Evolutionary conservation across 2,888 invertebrate genomes (phyloP).

Genomic region (Acanthococcus lagerstroemiae): DNA sequence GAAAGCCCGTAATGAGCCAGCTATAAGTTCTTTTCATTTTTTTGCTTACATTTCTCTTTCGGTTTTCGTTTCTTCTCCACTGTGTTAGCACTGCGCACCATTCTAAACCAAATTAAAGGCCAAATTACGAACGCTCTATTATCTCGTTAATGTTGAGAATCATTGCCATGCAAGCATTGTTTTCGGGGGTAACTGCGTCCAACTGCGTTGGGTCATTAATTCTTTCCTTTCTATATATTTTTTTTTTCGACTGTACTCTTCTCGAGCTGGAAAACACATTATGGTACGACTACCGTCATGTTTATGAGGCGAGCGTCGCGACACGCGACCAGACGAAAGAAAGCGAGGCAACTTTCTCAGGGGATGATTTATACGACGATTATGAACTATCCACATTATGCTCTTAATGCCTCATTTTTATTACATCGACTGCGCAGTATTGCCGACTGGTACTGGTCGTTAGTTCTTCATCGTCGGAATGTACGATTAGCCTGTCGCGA

Average conservation of each 20-base stretch:
- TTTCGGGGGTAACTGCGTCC: slow-evolving; percentile 17
- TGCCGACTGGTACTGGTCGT: neutral
- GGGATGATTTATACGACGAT: slow-evolving; percentile 22
- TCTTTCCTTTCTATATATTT: slow-evolving; percentile 13
- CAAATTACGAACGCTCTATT: neutral
- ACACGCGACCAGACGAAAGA: slow-evolving; percentile 27
- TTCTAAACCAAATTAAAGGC: neutral
- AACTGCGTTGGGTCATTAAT: slow-evolving; percentile 23
- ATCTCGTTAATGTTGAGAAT: slow-evolving; percentile 21
- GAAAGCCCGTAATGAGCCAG: no score
- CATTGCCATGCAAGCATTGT: slow-evolving; percentile 24
- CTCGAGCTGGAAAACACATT: slow-evolving; percentile 9
- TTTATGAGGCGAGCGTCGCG: slow-evolving; percentile 29
- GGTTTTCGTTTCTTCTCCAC: neutral
- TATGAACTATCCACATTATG: slow-evolving; percentile 22
- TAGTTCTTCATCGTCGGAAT: neutral
- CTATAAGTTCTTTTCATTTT: neutral
- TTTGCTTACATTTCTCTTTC: neutral
- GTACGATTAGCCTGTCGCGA: no score
- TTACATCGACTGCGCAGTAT: neutral
- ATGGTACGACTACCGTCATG: slow-evolving; percentile 23
- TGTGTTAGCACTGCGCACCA: no score
- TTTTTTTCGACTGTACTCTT: neutral
- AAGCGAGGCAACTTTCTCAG: neutral
- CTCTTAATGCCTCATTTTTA: slow-evolving; percentile 21